phyloP scores from a whole-genome alignment of 2,888 invertebrate species.

The Limenitis camilla region DNA sequence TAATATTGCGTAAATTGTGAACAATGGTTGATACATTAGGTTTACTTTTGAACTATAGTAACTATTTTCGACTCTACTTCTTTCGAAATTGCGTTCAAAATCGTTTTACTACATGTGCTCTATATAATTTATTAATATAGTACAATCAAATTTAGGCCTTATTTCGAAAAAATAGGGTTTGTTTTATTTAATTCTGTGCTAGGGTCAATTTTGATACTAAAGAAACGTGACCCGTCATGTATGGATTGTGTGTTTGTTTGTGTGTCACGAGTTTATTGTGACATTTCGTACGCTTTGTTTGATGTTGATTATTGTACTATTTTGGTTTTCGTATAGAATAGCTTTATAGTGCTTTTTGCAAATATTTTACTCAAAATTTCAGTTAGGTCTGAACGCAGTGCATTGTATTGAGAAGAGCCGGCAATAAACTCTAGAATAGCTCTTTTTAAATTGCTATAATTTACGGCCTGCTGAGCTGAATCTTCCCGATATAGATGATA shows the following conservation, averaged over 20 bases:
- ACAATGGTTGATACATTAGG: constrained; percentile 19
- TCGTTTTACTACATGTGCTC: no score
- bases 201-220: constrained; percentile 16
- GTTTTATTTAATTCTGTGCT: neutral
- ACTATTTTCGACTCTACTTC: no score
- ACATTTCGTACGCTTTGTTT: constrained; percentile 7
- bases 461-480: no score
- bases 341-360: neutral
- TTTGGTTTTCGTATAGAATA: neutral
- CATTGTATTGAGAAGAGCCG: no score
- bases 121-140: no score
- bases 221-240: constrained; percentile 20
- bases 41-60: neutral
- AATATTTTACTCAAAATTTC: neutral
- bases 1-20: constrained; percentile 20
- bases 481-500: no score
- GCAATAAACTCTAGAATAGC: no score
- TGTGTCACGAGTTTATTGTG: constrained; percentile 16
- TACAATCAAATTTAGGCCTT: constrained; percentile 7
- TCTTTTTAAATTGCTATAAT: no score
- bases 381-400: no score
- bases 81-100: no score
- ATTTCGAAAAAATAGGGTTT: neutral
- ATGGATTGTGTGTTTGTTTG: constrained; percentile 13
- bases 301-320: neutral